phyloP scores from a whole-genome alignment of 2,888 invertebrate genomes.

The Eudasyphora cyanicolor region DNA sequence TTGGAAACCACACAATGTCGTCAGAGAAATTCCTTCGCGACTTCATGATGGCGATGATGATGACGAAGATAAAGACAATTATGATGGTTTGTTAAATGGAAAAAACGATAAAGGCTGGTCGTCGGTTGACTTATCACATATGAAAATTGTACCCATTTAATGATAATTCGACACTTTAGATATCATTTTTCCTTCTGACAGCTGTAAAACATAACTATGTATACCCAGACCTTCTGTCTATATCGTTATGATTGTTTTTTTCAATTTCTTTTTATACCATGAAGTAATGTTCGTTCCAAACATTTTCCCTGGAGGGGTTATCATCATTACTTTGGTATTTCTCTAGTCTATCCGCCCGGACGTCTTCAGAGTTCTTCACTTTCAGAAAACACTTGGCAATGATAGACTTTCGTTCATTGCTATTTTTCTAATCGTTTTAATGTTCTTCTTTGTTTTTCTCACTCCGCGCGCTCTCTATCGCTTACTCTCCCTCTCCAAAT shows the following conservation, averaged over 20 bases:
- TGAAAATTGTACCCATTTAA: conserved; percentile 57
- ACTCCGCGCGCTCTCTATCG: not conserved
- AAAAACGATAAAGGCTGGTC: conserved; percentile 1
- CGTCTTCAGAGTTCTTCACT: no score
- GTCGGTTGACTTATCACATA: not conserved
- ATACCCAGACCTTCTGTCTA: not conserved
- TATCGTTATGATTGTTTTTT: not conserved
- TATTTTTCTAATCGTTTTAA: not conserved
- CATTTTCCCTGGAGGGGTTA: not conserved
- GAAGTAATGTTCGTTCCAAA: no score
- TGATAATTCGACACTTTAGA: conserved; percentile 60
- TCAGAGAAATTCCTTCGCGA: conserved; percentile 17
- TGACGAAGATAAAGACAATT: not conserved
- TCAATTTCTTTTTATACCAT: no score
- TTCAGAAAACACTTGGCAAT: no score
- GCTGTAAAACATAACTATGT: conserved; percentile 44
- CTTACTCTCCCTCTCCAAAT: not conserved
- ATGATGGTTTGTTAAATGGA: not conserved
- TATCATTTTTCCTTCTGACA: conserved; percentile 56
- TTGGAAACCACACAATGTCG: conserved; percentile 47
- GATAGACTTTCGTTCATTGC: not conserved
- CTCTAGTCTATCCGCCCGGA: not conserved
- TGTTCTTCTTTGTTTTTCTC: no score
- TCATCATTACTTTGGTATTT: not conserved
- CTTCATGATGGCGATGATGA: conserved; percentile 23